These are phyloP conservation scores for Merops nubicus DNA, from an alignment of 2,113 vertebrate genomes.

Conservation along the genomic window DNA sequence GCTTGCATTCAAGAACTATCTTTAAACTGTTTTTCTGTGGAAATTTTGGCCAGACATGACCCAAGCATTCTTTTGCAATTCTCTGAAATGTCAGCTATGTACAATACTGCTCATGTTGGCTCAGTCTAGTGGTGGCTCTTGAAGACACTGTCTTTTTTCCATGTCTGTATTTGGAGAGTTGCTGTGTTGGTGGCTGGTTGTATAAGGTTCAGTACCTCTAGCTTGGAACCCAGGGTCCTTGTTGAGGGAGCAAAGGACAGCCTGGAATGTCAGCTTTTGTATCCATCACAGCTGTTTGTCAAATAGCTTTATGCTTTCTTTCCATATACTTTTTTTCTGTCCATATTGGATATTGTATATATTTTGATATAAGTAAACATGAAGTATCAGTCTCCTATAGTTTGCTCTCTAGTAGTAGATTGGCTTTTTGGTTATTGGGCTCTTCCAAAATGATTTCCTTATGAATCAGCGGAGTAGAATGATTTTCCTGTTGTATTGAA, in stretches of 20 bases:
- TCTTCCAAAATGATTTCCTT: not conserved
- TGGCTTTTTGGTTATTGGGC: not conserved
- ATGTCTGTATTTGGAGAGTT: not conserved
- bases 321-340: not conserved
- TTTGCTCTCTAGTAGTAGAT: not conserved
- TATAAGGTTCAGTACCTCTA: not conserved
- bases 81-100: not conserved
- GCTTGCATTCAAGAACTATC: not conserved
- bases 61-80: not conserved
- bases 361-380: not conserved
- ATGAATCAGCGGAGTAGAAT: not conserved
- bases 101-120: not conserved
- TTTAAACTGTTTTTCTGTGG: not conserved
- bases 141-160: not conserved
- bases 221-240: not conserved
- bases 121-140: fast-evolving
- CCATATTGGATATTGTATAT: not conserved
- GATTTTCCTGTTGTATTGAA: not conserved
- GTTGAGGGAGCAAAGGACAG: not conserved
- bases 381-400: not conserved
- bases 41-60: not conserved
- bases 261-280: not conserved
- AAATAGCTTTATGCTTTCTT: not conserved
- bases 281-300: not conserved
- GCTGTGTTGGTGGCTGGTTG: not conserved